phyloP scores from a whole-genome alignment of 2,888 invertebrate species.

The Tachina lurida region DNA sequence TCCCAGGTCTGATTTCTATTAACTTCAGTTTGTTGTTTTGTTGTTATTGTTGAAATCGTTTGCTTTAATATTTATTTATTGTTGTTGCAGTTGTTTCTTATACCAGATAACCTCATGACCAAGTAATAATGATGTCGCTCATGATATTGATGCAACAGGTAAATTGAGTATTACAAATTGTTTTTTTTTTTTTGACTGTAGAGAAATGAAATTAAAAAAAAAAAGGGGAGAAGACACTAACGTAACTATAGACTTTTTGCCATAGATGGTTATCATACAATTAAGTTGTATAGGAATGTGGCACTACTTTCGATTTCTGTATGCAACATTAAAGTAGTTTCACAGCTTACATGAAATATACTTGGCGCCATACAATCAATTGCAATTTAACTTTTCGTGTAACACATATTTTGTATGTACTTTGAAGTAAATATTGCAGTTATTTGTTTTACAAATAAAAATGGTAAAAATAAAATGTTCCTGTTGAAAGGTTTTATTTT shows the following conservation, averaged over 20 bases:
- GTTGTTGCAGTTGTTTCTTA: conserved; percentile 36
- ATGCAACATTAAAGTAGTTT: no score
- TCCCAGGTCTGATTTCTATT: background rate
- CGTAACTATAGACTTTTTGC: background rate
- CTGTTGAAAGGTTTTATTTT: no score
- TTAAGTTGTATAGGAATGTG: no score
- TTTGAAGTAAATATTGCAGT: no score
- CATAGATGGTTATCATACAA: no score
- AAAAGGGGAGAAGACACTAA: background rate
- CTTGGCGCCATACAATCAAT: no score
- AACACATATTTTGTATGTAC: no score
- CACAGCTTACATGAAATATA: no score
- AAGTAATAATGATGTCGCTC: conserved; percentile 53
- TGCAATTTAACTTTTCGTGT: no score
- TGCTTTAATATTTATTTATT: background rate
- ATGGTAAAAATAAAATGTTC: no score
- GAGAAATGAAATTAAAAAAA: background rate
- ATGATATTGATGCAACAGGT: conserved; percentile 54
- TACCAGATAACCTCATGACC: conserved; percentile 64
- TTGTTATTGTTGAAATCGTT: background rate
- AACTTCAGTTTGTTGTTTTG: background rate
- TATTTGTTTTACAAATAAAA: no score
- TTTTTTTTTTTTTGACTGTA: background rate
- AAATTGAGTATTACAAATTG: background rate
- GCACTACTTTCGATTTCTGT: background rate